Evolutionary conservation across 1,140 invertebrate genomes (phyloP), one percentile per base, ranked within the genome.

Genomic region (Manduca sexta): DNA sequence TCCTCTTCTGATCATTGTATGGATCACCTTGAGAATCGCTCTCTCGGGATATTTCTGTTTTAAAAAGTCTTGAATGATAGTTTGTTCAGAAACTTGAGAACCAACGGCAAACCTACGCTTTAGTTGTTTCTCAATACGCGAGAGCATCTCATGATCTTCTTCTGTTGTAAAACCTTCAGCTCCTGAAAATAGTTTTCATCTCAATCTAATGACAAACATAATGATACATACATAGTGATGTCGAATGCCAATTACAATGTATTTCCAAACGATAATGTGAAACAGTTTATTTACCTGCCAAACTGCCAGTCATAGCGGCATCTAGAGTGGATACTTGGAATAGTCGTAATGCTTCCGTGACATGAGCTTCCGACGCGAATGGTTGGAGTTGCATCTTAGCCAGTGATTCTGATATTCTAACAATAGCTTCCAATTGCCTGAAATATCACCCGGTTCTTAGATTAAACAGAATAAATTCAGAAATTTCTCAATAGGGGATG

Each of bases 321-420:
- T 97, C 94, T 13, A 99, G 86, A 1, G 98, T 99, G 0, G 98
- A 99, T 1, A 99, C 98, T 88, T 98, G 95, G 82, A 99, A 99
- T 5, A 99, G 88, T n/a, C 98, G 87, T n/a, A 99, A 85, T 0
- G 98, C 96, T 87, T 99, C 98, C 60, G 98, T 95, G 0, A 99
- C 95, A 74, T 99, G 97, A 7, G 89, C 84, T 72, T 98, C 96
- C 0, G 90, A 94, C 2, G 94, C 98, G 84, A 99, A 99, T 0
- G 96, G 92, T 46, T 92, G 88, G n/a, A 99, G 79, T 63, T 96
- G 92, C 97, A 99, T 99, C 88, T 99, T 99, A 0, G 98, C 98
- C 17, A 99, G 86, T 6, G 97, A 93, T 87, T 99, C 98, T 0
- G 97, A 95, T 52, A 99, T 98, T 48, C 98, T 91, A 53, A 99